Conservation (phyloP, 1,140 invertebrate genomes). For the Drosophila seguyi region DNA sequence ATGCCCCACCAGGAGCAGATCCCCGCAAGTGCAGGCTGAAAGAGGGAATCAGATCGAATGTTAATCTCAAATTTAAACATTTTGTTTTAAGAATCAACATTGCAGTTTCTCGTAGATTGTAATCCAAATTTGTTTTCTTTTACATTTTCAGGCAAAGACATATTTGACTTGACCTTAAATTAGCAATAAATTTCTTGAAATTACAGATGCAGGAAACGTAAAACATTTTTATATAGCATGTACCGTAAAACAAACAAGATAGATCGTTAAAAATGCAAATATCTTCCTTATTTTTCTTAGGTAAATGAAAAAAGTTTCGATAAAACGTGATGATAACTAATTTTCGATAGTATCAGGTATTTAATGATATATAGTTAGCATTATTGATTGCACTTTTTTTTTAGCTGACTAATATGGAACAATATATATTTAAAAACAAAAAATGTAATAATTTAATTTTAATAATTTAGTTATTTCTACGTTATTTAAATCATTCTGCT, state of each 20-base stretch:
- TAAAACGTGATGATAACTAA: not conserved
- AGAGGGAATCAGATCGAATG: not conserved
- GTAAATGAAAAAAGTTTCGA: not conserved
- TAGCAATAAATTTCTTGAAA: conserved; percentile 7
- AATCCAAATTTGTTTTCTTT: not conserved
- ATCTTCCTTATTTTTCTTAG: not conserved
- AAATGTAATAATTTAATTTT: too few species aligned
- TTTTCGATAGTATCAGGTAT: too few species aligned
- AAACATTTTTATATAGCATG: conserved; percentile 1
- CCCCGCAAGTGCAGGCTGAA: conserved; percentile 53
- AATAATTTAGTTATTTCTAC: too few species aligned
- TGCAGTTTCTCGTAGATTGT: not conserved
- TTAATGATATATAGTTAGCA: too few species aligned
- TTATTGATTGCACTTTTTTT: too few species aligned
- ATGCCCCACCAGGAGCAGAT: conserved; percentile 21
- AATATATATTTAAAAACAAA: too few species aligned
- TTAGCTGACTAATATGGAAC: too few species aligned
- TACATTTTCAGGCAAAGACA: conserved; percentile 6
- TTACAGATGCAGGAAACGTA: conserved; percentile 8
- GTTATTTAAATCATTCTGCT: too few species aligned
- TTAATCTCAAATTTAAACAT: not conserved
- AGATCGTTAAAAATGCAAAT: not conserved
- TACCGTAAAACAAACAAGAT: not conserved
- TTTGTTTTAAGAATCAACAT: not conserved
- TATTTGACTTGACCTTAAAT: conserved; percentile 6